Base-by-base conservation (phyloP, 1,140 invertebrate genomes). In the Drosophila pallidifrons region DNA sequence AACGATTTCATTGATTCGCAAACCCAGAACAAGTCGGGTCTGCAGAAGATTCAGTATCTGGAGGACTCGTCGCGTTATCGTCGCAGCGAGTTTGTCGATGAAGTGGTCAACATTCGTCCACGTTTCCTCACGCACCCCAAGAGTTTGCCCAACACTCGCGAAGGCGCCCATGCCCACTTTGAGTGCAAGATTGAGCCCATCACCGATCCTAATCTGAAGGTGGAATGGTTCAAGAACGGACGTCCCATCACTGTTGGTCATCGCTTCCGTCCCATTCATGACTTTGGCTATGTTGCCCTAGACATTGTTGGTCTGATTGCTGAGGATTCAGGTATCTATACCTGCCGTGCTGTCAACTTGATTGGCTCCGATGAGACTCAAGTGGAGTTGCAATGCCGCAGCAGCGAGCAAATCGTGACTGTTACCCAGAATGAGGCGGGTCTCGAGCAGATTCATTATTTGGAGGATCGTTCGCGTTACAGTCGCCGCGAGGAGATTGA, bases 101-200 rank as follows among this genome's bases (percentile, higher is more conserved):
- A 98, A 93, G 94, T 96, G 45, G 95, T 98, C 5, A 96, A 95
- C 78, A 95, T 97, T 5, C 96, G 95, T 85, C 97, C 97, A 0
- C 94, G 94, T 72, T 98, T 98, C 93, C 93, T 98, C 2, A 97
- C 96, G 0, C 96, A 97, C 90, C 96, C 97, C 4, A 98, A 98
- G 92, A 97, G 95, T 58, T 94, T 97, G 59, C 96, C 96, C 76
- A 96, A 97, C 81, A 95, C 99, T 41, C 94, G 95, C 65, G 99
- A 99, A 94, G 96, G 97, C 49, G 96, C 98, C 78, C 96, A 98
- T 82, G 98, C 98, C 58, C 98, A 99, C 91, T 99, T 99, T 93
- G 99, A 99, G 94, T 98, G 98, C 91, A 99, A 99, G 93, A 94
- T 99, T 11, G 98, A 99, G 93, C 98, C 98, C n/a, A 96, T 98